Evolutionary conservation across 2,797 vertebrate genomes (phyloP).

Genomic region (Megalops cyprinoides): DNA sequence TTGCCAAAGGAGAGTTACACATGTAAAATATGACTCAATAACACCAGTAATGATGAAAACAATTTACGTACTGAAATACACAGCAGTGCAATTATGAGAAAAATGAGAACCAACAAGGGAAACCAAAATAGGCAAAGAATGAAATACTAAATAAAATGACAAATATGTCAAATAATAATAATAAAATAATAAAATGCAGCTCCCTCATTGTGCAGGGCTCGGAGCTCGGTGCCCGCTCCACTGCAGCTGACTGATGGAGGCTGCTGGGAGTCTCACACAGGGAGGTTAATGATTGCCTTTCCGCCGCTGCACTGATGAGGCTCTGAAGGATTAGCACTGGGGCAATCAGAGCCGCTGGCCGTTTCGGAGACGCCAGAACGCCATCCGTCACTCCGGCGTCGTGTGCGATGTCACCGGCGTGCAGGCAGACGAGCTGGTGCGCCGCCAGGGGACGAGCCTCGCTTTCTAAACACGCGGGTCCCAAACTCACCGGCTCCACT

Average conservation of each 20-base stretch:
- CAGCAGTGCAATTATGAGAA: no score
- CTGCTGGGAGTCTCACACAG: slow-evolving; percentile 33
- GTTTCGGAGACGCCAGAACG: slow-evolving; percentile 32
- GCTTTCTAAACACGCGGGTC: neutral
- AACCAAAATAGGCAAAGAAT: no score
- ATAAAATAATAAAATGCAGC: no score
- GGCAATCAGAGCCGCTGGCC: slow-evolving; percentile 33
- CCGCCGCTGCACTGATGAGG: slow-evolving; percentile 35
- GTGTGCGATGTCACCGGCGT: slow-evolving; percentile 21
- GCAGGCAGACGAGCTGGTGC: neutral
- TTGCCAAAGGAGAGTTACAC: no score
- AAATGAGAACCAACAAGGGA: no score
- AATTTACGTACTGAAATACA: no score
- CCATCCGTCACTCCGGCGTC: slow-evolving; percentile 32
- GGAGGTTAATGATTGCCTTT: slow-evolving; percentile 41
- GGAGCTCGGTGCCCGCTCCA: neutral
- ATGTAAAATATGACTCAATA: no score
- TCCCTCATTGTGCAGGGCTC: no score
- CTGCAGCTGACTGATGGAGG: slow-evolving; percentile 37
- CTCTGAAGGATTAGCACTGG: slow-evolving; percentile 15
- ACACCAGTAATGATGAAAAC: no score
- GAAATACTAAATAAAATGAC: no score
- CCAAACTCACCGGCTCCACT: neutral
- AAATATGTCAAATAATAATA: no score
- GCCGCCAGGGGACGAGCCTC: neutral